A percentile compares a stretch with the other conserved stretches of the same genome.
These are phyloP conservation scores for Orthosia gracilis DNA, from an alignment of 2,888 invertebrate species.

Conservation along the genomic window DNA sequence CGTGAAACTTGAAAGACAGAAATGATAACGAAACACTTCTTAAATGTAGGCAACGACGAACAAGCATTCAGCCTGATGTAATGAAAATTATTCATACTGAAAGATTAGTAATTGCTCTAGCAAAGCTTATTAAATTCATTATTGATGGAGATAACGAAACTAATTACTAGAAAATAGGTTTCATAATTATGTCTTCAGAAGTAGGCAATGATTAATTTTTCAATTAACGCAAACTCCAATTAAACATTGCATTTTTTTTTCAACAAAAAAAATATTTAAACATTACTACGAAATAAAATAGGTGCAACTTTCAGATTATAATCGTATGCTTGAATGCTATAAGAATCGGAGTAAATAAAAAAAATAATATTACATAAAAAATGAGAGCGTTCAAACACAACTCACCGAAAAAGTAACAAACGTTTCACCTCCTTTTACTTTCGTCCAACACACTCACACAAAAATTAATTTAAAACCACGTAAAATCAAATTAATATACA, in stretches of 20 bases:
- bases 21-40: constrained; percentile 18
- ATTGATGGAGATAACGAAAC: constrained; percentile 29
- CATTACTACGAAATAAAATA: background rate
- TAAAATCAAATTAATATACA: constrained; percentile 46
- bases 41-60: constrained; percentile 33
- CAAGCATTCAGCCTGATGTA: constrained; percentile 18
- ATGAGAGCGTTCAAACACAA: constrained; percentile 70
- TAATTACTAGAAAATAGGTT: constrained; percentile 32
- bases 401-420: constrained; percentile 81
- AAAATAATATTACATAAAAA: constrained; percentile 62
- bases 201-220: background rate
- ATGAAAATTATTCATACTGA: constrained; percentile 24
- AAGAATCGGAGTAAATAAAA: constrained; percentile 36
- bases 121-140: constrained; percentile 40
- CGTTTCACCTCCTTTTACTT: constrained; percentile 87
- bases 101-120: constrained; percentile 21
- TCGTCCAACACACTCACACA: constrained; percentile 74
- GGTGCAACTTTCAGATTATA: constrained; percentile 4
- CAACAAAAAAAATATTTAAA: background rate
- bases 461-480: constrained; percentile 56
- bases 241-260: background rate
- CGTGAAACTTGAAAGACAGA: constrained; percentile 3
- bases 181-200: constrained; percentile 26
- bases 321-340: constrained; percentile 3
- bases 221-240: background rate